Evolutionary conservation across 2,113 vertebrate species (phyloP), one percentile per base, ranked within the genome.

Genomic region (Agapornis roseicollis): DNA sequence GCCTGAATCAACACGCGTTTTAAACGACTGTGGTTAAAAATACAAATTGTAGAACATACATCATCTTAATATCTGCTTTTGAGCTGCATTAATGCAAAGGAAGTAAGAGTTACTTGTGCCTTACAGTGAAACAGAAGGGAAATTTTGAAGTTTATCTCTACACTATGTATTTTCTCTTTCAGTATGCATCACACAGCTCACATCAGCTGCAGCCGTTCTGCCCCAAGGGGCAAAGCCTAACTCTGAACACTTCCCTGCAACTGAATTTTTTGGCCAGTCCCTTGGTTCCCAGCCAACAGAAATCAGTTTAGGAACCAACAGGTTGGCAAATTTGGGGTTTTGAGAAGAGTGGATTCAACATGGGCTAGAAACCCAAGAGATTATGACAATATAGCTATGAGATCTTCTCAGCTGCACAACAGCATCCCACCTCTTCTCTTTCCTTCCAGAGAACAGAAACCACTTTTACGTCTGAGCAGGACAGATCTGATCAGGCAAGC

Each of bases 141-240:
- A 24, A 37, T 64, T 19, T 1, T 7, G 11, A n/a, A n/a, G 31
- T 29, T 58, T 0, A 1, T 25, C 23, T 42, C 19, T 65, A 14
- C 17, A 7, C n/a, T 77, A 4, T 29, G 2, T 9, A 0, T 46
- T 80, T 93, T 87, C 17, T 91, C 52, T 95, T 90, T 17, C 94
- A 99, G 99, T 99, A 11, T 3, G 24, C 14, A 52, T 27, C 23
- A 29, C 18, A 55, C 1, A 2, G 2, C 7, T 89, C 33, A n/a
- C 2, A 1, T 44, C 79, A 85, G 49, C 53, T 95, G 58, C 44
- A 90, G 63, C 71, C 6, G 0, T 82, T 85, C 66, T 69, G 39
- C 13, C 37, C 65, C 18, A n/a, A 22, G 53, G 60, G 25, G 19
- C 19, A 80, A 73, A 83, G 39, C 33, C 58, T 64, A 63, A 35